These are phyloP conservation scores for Cephalotes varians DNA, from an alignment of 2,888 invertebrate genomes.

Conservation along the genomic window DNA sequence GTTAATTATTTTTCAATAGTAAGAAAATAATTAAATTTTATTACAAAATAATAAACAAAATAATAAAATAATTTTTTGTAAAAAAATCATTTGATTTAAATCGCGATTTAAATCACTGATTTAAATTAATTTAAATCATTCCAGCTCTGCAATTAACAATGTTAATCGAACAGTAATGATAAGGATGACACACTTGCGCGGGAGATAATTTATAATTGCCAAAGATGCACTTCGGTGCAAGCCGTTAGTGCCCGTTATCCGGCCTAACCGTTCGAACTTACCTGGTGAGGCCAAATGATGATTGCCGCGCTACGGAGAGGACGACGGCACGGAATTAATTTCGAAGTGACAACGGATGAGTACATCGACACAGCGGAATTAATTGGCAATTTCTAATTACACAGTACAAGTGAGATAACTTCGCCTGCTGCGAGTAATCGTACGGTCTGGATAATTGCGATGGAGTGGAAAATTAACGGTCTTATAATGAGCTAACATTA, in stretches of 20 bases:
- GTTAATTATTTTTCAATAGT: too few relatives aligned
- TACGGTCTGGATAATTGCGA: background rate
- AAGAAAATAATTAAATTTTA: too few relatives aligned
- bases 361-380: conserved; percentile 18
- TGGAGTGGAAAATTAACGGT: conserved; percentile 1
- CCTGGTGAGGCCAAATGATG: conserved; percentile 16
- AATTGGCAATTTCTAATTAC: conserved; percentile 35
- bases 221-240: conserved; percentile 38
- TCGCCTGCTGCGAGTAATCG: background rate
- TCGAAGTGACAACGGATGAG: conserved; percentile 5
- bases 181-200: conserved; percentile 39
- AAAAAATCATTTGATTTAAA: too few relatives aligned
- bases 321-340: conserved; percentile 6
- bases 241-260: conserved; percentile 50
- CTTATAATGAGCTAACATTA: conserved; percentile 6
- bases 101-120: too few relatives aligned
- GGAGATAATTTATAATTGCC: conserved; percentile 50
- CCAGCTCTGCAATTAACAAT: background rate
- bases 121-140: too few relatives aligned
- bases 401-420: background rate
- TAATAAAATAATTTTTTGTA: too few relatives aligned
- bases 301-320: conserved; percentile 21
- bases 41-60: too few relatives aligned
- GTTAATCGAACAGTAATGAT: background rate
- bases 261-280: conserved; percentile 43